Evolutionary conservation across 2,113 vertebrate species (phyloP).

Genomic region (Stomatorhinus ivindoensis): DNA sequence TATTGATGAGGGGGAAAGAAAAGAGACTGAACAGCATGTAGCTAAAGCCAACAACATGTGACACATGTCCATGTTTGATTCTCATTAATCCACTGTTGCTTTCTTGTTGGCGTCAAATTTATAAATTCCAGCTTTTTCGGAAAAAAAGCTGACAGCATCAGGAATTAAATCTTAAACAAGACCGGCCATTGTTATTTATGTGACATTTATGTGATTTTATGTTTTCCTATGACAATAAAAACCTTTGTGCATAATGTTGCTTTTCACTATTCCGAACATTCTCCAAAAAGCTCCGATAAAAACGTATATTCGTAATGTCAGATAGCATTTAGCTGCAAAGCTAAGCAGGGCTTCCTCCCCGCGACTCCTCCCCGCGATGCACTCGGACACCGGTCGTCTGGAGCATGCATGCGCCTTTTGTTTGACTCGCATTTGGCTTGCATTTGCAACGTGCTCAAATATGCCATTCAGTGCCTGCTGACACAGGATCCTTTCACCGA

Average conservation of each 20-base stretch:
- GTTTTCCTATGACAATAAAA: background rate
- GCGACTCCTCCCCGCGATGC: background rate
- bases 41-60: background rate
- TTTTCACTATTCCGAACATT: background rate
- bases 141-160: background rate
- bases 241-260: background rate
- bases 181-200: background rate
- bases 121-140: background rate
- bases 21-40: background rate
- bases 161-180: background rate
- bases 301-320: background rate
- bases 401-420: background rate
- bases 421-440: background rate
- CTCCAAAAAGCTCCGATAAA: background rate
- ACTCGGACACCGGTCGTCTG: background rate
- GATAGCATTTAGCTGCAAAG: background rate
- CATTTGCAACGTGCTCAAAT: background rate
- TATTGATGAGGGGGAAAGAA: background rate
- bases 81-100: background rate
- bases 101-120: background rate
- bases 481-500: slow-evolving; percentile 22
- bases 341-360: too few relatives aligned
- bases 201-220: background rate
- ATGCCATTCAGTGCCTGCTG: slow-evolving; percentile 37
- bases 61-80: background rate